Conservation (phyloP, 2,113 vertebrate genomes). For the Scomber scombrus region DNA sequence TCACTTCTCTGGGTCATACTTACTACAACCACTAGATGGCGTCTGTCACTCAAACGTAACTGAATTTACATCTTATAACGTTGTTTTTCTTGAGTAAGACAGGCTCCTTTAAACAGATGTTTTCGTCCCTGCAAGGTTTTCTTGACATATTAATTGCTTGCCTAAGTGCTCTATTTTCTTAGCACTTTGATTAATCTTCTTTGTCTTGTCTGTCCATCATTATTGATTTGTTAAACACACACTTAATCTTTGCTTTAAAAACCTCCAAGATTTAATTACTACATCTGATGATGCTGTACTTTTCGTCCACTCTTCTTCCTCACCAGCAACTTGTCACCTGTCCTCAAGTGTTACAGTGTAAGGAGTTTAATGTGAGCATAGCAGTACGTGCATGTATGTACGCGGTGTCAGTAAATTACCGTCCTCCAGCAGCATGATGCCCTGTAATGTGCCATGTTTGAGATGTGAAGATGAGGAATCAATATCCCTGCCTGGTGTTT, state of each 20-base stretch:
- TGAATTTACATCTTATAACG: too few species aligned
- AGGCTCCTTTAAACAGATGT: slow-evolving; percentile 1
- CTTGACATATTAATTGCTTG: slow-evolving; percentile 73
- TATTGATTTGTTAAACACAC: slow-evolving; percentile 78
- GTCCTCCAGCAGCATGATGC: slow-evolving; percentile 5
- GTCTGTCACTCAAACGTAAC: too few species aligned
- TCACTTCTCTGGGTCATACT: too few species aligned
- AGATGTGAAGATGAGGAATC: slow-evolving; percentile 67
- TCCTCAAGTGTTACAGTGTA: slow-evolving; percentile 40
- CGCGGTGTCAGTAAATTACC: slow-evolving; percentile 19
- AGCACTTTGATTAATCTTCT: slow-evolving; percentile 74
- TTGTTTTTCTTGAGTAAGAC: too few species aligned
- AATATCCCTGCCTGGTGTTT: slow-evolving; percentile 43
- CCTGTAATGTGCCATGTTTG: slow-evolving; percentile 46
- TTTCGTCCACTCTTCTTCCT: not conserved
- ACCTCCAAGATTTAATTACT: slow-evolving; percentile 62
- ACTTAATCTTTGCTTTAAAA: slow-evolving; percentile 69
- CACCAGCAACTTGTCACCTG: slow-evolving; percentile 50
- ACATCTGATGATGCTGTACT: slow-evolving; percentile 57
- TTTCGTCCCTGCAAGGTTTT: slow-evolving; percentile 54
- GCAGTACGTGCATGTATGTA: slow-evolving; percentile 10
- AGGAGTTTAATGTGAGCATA: slow-evolving; percentile 27
- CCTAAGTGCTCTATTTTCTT: slow-evolving; percentile 72
- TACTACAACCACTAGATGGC: too few species aligned
- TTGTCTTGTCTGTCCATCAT: slow-evolving; percentile 76